Evolutionary conservation across 2,888 invertebrate species (phyloP).

Genomic region (Rutpela maculata): DNA sequence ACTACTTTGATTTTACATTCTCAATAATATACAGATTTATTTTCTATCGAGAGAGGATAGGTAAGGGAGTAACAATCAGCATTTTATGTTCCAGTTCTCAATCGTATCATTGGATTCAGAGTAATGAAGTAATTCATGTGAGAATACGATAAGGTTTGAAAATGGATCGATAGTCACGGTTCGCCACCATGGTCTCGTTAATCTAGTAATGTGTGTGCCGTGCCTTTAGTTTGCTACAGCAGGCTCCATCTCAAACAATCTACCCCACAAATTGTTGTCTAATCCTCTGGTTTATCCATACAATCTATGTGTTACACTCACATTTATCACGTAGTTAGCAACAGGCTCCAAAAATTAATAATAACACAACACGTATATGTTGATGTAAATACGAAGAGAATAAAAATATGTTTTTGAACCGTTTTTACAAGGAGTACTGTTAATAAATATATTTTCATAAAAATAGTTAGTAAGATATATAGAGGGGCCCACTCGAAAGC

Average conservation of each 20-base stretch:
- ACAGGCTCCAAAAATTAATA: constrained; percentile 28
- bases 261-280: constrained; percentile 55
- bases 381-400: no score
- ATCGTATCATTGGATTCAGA: constrained; percentile 31
- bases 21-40: no score
- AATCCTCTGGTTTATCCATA: constrained; percentile 56
- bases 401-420: no score
- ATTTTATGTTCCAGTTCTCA: background rate
- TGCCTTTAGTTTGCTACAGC: constrained; percentile 56
- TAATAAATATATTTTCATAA: no score
- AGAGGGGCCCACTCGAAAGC: no score
- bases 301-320: constrained; percentile 22
- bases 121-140: constrained; percentile 70
- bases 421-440: no score
- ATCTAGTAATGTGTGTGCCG: constrained; percentile 65
- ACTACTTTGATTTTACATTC: no score
- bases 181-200: constrained; percentile 59
- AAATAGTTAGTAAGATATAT: no score
- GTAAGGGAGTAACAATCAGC: background rate
- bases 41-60: background rate
- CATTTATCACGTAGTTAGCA: constrained; percentile 38
- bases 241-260: constrained; percentile 34
- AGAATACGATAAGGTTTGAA: constrained; percentile 68
- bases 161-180: constrained; percentile 68
- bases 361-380: no score